Base-by-base conservation (phyloP, 2,113 vertebrate genomes). In the Tauraco erythrolophus region DNA sequence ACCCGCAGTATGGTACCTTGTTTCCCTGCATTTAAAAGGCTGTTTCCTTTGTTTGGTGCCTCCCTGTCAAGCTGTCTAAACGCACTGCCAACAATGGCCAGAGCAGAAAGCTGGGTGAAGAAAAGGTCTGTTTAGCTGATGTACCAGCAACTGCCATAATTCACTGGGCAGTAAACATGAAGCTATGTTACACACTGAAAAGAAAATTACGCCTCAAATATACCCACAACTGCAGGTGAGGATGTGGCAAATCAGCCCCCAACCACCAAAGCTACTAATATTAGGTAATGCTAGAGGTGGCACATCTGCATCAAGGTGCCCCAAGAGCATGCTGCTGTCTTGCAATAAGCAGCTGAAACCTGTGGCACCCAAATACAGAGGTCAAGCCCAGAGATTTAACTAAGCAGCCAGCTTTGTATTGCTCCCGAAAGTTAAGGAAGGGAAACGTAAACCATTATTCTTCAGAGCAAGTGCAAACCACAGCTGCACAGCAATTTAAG, bases 221-320 rank as follows among this genome's bases (percentile, higher is more conserved):
- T 0, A 43, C 15, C 35, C 54, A 8, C 2, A 46, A 7, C 12
- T 6, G 1, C 51, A 64, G 25, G 23, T 1, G 43, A 82, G 37
- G 31, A 54, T 4, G 50, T 18, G 46, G 18, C 23, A 48, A 30
- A 71, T 1, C 25, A 19, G 3, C 11, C 21, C 37, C 48, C 21
- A 3, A 1, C 39, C 30, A 37, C 58, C 82, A 51, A 10, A 68
- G 43, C 10, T 15, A 0, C 31, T 5, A 5, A 27, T 6, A 17
- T 7, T 1, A 16, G 66, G 43, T 4, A 43, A 17, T 16, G 3
- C 1, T 8, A 8, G 30, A 11, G 48, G 35, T 45, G 58, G 30
- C 28, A 68, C 46, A 37, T 5, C 14, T 31, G 56, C 56, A 19
- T 31, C 25, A 15, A 25, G 65, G 31, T 31, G 56, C 56, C 16